These are phyloP conservation scores for Myotis findleyi DNA, from an alignment of 2,797 vertebrate genomes.

Conservation along the genomic window DNA sequence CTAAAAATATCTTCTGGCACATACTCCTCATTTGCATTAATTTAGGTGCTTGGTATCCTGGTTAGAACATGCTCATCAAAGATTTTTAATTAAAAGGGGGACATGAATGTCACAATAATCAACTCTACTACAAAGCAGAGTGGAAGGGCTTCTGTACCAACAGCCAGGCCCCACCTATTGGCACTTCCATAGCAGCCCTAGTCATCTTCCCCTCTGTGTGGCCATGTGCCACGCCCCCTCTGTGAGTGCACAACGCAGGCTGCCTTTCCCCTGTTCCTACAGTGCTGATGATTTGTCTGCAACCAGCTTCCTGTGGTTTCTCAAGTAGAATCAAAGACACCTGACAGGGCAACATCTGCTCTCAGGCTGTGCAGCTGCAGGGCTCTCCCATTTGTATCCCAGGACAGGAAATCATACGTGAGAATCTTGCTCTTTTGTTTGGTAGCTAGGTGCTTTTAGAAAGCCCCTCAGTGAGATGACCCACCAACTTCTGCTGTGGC, in stretches of 20 bases:
- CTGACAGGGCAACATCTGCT: slow-evolving; percentile 87
- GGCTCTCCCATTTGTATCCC: slow-evolving; percentile 82
- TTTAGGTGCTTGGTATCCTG: neutral
- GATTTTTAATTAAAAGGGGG: neutral
- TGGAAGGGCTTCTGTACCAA: neutral
- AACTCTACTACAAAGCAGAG: neutral
- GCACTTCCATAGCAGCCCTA: neutral
- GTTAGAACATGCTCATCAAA: neutral
- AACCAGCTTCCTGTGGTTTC: slow-evolving; percentile 83
- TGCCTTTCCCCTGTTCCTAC: slow-evolving; percentile 75
- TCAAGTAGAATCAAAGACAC: slow-evolving; percentile 85
- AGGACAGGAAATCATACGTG: slow-evolving; percentile 30
- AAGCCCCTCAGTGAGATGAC: neutral
- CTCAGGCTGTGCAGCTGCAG: slow-evolving; percentile 83
- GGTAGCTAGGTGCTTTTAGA: neutral
- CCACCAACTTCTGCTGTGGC: neutral
- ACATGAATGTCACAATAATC: neutral
- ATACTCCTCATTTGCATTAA: neutral
- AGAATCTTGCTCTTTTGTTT: slow-evolving; percentile 17
- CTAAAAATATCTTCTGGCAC: slow-evolving; percentile 14
- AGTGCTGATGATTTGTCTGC: slow-evolving; percentile 83
- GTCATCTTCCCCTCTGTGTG: neutral
- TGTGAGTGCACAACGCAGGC: neutral
- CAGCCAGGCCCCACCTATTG: neutral
- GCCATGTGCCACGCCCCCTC: slow-evolving; percentile 38